These are phyloP conservation scores for Volucella inflata DNA, from an alignment of 2,888 invertebrate genomes.

Conservation along the genomic window DNA sequence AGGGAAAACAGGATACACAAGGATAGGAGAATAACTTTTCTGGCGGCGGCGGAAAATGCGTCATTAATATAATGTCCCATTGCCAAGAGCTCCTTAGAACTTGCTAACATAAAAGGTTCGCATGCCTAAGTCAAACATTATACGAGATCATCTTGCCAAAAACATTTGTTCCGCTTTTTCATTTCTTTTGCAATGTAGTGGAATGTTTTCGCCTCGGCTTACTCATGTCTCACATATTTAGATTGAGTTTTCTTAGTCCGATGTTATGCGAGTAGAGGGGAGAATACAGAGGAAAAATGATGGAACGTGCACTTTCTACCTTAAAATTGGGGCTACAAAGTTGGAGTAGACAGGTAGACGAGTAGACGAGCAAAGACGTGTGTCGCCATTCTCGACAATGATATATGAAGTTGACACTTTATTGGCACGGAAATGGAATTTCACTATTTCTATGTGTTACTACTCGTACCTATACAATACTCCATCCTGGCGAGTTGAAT, in stretches of 20 bases:
- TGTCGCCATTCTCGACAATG: slow-evolving; percentile 68
- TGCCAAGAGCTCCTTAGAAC: slow-evolving; percentile 59
- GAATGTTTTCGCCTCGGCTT: slow-evolving; percentile 46
- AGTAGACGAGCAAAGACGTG: too few relatives aligned
- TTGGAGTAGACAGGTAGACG: slow-evolving; percentile 33
- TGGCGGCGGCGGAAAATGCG: slow-evolving; percentile 68
- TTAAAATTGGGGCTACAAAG: slow-evolving; percentile 30
- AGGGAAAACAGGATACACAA: slow-evolving; percentile 32
- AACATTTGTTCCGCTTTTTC: slow-evolving; percentile 73
- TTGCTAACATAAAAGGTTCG: slow-evolving; percentile 62
- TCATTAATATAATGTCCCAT: slow-evolving; percentile 71
- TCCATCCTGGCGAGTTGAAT: slow-evolving; percentile 34
- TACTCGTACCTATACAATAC: too few relatives aligned
- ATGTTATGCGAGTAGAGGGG: slow-evolving; percentile 1
- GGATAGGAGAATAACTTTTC: slow-evolving; percentile 38
- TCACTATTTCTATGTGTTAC: slow-evolving; percentile 57
- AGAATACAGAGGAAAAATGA: slow-evolving; percentile 54
- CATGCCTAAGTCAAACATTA: slow-evolving; percentile 74
- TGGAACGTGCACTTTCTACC: slow-evolving; percentile 64
- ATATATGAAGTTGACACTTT: slow-evolving; percentile 69
- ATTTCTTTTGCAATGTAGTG: slow-evolving; percentile 41
- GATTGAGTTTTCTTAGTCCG: background rate
- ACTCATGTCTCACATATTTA: slow-evolving; percentile 29
- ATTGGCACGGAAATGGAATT: slow-evolving; percentile 66
- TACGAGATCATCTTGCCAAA: slow-evolving; percentile 73